Conservation (phyloP, 1,140 invertebrate species). For the Thaumetopoea pityocampa region DNA sequence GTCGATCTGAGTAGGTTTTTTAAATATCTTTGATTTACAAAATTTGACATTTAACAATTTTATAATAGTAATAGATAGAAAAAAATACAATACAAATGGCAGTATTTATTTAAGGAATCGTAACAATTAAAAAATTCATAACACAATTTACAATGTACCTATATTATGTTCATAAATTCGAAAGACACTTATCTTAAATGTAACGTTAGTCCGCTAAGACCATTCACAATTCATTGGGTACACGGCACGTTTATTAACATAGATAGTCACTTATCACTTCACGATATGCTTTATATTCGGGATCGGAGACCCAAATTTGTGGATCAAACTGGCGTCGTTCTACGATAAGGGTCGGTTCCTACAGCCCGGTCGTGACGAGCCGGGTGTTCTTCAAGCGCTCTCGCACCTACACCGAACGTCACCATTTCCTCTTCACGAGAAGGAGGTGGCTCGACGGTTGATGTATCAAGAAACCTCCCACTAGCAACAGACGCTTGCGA, state of each 20-base stretch:
- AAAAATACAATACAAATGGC: conserved; percentile 48
- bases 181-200: conserved; percentile 56
- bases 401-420: conserved; percentile 53
- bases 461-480: conserved; percentile 58
- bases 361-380: conserved; percentile 59
- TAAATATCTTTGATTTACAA: too few relatives aligned
- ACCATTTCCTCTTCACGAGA: conserved; percentile 64
- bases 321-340: conserved; percentile 67
- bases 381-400: conserved; percentile 33
- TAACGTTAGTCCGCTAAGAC: conserved; percentile 36
- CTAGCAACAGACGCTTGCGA: conserved; percentile 64
- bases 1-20: too few relatives aligned
- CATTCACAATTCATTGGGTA: conserved; percentile 33
- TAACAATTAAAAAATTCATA: conserved; percentile 66
- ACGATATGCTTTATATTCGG: conserved; percentile 65
- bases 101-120: conserved; percentile 70
- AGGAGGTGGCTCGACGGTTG: conserved; percentile 57
- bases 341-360: conserved; percentile 58
- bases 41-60: too few relatives aligned
- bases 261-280: conserved; percentile 54
- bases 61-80: too few relatives aligned
- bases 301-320: conserved; percentile 33
- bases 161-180: conserved; percentile 60
- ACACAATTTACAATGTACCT: conserved; percentile 42
- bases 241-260: conserved; percentile 34